phyloP scores from a whole-genome alignment of 2,113 vertebrate species.

The Phrynosoma blainvillii region DNA sequence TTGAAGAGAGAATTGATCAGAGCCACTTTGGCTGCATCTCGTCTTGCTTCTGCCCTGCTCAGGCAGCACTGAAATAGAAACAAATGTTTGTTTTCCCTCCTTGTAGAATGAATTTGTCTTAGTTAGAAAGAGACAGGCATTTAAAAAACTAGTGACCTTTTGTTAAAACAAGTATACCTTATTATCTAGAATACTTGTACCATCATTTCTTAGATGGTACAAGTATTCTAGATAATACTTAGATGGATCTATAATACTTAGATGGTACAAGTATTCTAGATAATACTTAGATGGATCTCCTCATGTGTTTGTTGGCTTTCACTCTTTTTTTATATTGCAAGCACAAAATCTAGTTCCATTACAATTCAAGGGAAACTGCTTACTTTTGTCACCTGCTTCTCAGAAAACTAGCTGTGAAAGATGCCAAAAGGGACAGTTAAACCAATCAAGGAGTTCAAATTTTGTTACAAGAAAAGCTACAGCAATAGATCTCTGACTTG shows the following conservation, averaged over 20 bases:
- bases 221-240: no score
- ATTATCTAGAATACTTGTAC: neutral
- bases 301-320: neutral
- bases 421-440: neutral
- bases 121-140: neutral
- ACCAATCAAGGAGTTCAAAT: neutral
- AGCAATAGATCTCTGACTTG: no score
- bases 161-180: neutral
- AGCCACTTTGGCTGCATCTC: conserved; percentile 89
- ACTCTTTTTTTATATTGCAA: neutral
- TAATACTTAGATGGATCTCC: neutral
- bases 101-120: neutral
- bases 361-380: neutral
- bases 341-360: neutral
- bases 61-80: conserved; percentile 79
- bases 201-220: neutral
- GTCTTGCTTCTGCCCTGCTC: conserved; percentile 88
- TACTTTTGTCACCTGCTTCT: neutral
- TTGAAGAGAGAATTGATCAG: conserved; percentile 93
- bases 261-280: neutral
- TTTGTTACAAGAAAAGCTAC: no score
- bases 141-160: neutral
- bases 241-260: neutral
- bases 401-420: neutral
- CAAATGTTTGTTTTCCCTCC: neutral